These are phyloP conservation scores for Portunus trituberculatus DNA, from an alignment of 1,140 invertebrate species.

Conservation along the genomic window DNA sequence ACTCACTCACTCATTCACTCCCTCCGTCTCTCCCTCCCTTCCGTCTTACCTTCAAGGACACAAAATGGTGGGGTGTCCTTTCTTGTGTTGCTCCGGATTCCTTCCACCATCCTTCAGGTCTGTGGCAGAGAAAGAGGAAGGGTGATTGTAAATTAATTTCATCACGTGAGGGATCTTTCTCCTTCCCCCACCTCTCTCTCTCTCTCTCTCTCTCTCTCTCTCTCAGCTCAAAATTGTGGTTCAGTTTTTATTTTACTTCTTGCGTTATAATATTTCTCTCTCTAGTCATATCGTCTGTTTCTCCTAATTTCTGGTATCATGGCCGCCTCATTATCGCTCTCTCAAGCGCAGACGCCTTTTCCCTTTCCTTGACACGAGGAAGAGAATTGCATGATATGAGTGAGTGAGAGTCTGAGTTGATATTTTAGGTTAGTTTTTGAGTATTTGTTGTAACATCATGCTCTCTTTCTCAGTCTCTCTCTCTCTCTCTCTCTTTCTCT, in stretches of 20 bases:
- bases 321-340: too few species aligned
- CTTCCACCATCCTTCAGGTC: not conserved
- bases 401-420: too few species aligned
- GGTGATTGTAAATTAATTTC: not conserved
- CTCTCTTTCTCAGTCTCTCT: not conserved
- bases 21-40: not conserved
- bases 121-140: not conserved
- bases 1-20: not conserved
- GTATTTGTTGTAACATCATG: not conserved
- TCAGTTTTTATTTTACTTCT: too few species aligned
- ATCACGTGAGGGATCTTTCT: not conserved
- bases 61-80: not conserved
- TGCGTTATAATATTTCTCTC: too few species aligned
- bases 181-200: not conserved
- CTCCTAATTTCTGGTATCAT: too few species aligned
- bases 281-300: too few species aligned
- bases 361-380: too few species aligned
- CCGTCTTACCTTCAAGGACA: not conserved
- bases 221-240: too few species aligned
- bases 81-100: not conserved
- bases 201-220: not conserved
- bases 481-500: slow-evolving; percentile 12
- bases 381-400: too few species aligned
- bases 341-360: too few species aligned
- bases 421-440: too few species aligned